Evolutionary conservation across 1,140 invertebrate species (phyloP).

Genomic region (Trissolcus basalis): DNA sequence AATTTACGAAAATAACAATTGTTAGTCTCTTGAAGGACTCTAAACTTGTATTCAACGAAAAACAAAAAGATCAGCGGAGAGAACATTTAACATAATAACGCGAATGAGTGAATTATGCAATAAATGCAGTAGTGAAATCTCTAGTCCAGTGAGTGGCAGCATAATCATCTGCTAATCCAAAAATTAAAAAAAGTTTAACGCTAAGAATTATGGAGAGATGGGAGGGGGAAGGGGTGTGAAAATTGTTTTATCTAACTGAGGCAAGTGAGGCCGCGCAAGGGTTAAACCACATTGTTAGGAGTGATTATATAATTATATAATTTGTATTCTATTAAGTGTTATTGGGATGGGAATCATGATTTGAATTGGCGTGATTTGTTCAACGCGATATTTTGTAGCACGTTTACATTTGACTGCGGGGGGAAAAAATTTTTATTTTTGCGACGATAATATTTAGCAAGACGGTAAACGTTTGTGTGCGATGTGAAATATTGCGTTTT

Average conservation of each 20-base stretch:
- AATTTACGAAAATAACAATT: conserved; percentile 8
- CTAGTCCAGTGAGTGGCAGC: conserved; percentile 75
- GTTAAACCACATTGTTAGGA: conserved; percentile 53
- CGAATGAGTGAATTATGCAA: conserved; percentile 65
- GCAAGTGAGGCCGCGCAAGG: conserved; percentile 20
- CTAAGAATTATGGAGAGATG: conserved; percentile 49
- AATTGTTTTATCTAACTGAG: conserved; percentile 58
- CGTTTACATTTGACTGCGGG: conserved; percentile 5
- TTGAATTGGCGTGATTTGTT: conserved; percentile 40
- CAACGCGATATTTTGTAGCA: conserved; percentile 30
- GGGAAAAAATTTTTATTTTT: conserved; percentile 40
- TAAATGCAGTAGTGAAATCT: conserved; percentile 75
- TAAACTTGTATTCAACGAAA: conserved; percentile 10
- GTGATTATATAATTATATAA: conserved; percentile 56
- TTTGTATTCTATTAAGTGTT: conserved; percentile 65
- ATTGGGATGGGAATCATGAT: conserved; percentile 50
- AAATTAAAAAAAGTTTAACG: conserved; percentile 62
- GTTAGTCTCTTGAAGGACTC: conserved; percentile 18
- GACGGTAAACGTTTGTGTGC: conserved; percentile 10
- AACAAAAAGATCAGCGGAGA: conserved; percentile 12
- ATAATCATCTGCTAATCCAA: conserved; percentile 71
- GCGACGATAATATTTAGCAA: conserved; percentile 9
- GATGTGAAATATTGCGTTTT: conserved; percentile 25
- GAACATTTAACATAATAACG: conserved; percentile 36
- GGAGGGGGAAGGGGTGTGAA: conserved; percentile 22